These are phyloP conservation scores for Platichthys stellatus DNA, from an alignment of 2,113 vertebrate genomes.

Conservation along the genomic window DNA sequence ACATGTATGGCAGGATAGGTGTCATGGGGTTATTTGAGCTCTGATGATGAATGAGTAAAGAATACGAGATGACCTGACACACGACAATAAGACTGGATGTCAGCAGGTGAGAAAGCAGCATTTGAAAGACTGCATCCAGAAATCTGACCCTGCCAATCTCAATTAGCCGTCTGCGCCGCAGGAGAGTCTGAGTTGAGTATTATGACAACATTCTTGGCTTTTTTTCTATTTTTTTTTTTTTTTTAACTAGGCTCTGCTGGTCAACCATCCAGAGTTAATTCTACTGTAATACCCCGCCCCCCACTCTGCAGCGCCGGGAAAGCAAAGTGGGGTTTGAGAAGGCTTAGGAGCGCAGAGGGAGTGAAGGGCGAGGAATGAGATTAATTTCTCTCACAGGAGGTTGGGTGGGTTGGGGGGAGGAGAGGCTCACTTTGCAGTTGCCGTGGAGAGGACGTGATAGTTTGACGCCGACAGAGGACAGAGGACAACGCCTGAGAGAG, in stretches of 20 bases:
- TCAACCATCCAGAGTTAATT: conserved; percentile 60
- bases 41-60: conserved; percentile 5
- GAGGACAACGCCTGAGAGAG: neutral
- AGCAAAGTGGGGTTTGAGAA: conserved; percentile 62
- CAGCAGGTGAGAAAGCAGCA: neutral
- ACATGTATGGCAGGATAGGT: neutral
- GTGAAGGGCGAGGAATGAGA: conserved; percentile 80
- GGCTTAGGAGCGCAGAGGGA: conserved; percentile 73
- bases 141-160: neutral
- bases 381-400: conserved; percentile 77
- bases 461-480: conserved; percentile 40
- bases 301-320: conserved; percentile 48
- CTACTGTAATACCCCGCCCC: conserved; percentile 62
- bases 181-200: conserved; percentile 12
- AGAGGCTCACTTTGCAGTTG: conserved; percentile 66
- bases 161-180: neutral
- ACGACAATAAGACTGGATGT: neutral
- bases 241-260: conserved; percentile 21
- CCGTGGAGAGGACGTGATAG: conserved; percentile 31
- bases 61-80: neutral
- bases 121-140: neutral
- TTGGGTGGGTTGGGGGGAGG: conserved; percentile 42
- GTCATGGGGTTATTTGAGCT: neutral
- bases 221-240: neutral
- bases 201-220: conserved; percentile 38